These are phyloP conservation scores for Drosophila carrolli DNA, from an alignment of 1,140 invertebrate genomes.

Conservation along the genomic window DNA sequence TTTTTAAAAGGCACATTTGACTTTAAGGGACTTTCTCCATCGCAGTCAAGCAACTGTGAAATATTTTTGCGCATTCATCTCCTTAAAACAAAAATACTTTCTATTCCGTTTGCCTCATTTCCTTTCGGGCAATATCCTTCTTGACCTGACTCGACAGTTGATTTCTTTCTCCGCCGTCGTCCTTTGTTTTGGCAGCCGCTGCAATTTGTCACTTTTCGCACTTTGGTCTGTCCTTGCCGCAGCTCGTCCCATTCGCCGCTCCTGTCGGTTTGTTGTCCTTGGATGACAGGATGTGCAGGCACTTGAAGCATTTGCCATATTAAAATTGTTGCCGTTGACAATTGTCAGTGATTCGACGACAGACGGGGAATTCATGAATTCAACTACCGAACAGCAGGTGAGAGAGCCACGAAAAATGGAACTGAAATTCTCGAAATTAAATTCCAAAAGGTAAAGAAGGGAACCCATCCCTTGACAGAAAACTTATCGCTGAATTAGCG, in stretches of 20 bases:
- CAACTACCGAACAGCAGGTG: conserved; percentile 40
- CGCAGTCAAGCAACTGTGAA: conserved; percentile 13
- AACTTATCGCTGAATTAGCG: conserved; percentile 71
- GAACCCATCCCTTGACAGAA: conserved; percentile 28
- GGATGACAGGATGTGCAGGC: conserved; percentile 44
- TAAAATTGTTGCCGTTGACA: conserved; percentile 68
- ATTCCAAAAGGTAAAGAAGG: conserved; percentile 25
- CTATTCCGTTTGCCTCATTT: conserved; percentile 9
- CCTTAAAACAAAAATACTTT: conserved; percentile 19
- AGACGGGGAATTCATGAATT: conserved; percentile 49
- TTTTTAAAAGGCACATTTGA: neutral
- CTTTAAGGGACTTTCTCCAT: conserved; percentile 7
- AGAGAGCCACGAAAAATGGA: conserved; percentile 9
- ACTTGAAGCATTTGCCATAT: conserved; percentile 67
- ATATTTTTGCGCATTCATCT: conserved; percentile 34
- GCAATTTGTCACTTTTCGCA: conserved; percentile 76
- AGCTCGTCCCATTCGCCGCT: conserved; percentile 10
- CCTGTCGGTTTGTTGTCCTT: conserved; percentile 25
- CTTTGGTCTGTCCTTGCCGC: conserved; percentile 28
- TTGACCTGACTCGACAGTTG: conserved; percentile 51
- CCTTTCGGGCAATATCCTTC: conserved; percentile 22
- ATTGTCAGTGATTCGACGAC: conserved; percentile 50
- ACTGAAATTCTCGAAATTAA: conserved; percentile 43
- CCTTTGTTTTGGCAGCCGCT: conserved; percentile 48
- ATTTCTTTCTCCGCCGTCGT: conserved; percentile 11